These are phyloP conservation scores for Holothuria scabra DNA, from an alignment of 53 echinoderm and acorn worm species.

Conservation along the genomic window DNA sequence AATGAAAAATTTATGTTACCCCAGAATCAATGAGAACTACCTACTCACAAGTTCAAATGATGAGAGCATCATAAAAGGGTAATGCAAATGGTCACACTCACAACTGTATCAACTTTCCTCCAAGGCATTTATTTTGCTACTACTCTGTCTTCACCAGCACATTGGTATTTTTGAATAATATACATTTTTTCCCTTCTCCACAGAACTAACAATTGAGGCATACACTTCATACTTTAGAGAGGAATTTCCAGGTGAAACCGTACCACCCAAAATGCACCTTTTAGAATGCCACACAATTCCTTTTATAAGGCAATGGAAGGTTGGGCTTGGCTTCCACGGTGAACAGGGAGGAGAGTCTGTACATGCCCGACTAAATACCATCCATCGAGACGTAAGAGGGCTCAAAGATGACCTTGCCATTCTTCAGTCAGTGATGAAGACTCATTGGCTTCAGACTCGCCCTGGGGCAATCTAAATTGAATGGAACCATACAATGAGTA, in stretches of 20 bases:
- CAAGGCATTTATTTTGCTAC: no score
- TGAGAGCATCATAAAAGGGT: no score
- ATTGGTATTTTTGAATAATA: no score
- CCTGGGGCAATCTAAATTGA: constrained; percentile 2
- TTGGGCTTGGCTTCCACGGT: constrained; percentile 58
- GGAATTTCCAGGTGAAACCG: constrained; percentile 26
- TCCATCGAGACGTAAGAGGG: constrained; percentile 34
- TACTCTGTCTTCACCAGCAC: no score
- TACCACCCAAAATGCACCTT: constrained; percentile 54
- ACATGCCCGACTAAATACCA: constrained; percentile 61
- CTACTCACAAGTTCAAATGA: no score
- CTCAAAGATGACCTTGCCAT: constrained; percentile 51
- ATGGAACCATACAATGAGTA: no score
- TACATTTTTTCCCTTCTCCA: neutral
- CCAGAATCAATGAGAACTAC: no score
- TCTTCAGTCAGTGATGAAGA: constrained; percentile 35
- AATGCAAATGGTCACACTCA: no score
- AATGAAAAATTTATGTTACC: no score
- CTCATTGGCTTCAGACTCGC: constrained; percentile 54
- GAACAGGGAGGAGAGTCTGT: constrained; percentile 61
- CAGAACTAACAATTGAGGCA: constrained; percentile 2
- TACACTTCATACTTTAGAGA: constrained; percentile 18
- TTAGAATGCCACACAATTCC: constrained; percentile 52
- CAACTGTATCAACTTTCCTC: no score
- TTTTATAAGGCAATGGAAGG: constrained; percentile 39